Conservation (phyloP, 2,888 invertebrate genomes). For the Lepidochitona cinerea region DNA sequence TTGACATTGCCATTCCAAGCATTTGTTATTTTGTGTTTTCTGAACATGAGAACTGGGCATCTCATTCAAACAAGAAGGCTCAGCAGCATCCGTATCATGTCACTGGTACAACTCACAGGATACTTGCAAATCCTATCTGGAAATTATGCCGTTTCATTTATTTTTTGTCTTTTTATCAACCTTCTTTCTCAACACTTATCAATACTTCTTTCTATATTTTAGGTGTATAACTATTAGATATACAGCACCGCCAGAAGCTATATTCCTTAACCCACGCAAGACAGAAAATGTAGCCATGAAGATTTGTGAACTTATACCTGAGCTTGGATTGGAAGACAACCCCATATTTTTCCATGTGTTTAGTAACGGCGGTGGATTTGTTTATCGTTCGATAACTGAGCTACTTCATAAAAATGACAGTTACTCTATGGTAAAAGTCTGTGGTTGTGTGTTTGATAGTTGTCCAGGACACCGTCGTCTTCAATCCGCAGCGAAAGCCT, state of each 20-base stretch:
- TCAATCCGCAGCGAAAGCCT: slow-evolving; percentile 45
- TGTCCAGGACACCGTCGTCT: slow-evolving; percentile 75
- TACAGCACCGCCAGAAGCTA: slow-evolving; percentile 79
- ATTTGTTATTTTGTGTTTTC: no score
- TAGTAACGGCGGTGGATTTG: slow-evolving; percentile 83
- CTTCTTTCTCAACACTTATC: no score
- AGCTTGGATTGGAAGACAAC: slow-evolving; percentile 80
- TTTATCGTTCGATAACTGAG: slow-evolving; percentile 79
- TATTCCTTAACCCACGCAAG: slow-evolving; percentile 78
- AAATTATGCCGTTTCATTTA: no score
- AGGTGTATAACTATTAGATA: slow-evolving; percentile 82
- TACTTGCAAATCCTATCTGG: no score
- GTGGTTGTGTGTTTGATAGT: slow-evolving; percentile 77
- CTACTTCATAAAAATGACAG: slow-evolving; percentile 68
- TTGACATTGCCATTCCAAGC: no score
- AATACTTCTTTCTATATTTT: slow-evolving; percentile 46
- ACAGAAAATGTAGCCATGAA: slow-evolving; percentile 78
- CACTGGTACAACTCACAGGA: no score
- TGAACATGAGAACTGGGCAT: no score
- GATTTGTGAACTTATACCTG: slow-evolving; percentile 78
- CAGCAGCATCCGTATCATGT: no score
- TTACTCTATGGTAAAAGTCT: slow-evolving; percentile 37
- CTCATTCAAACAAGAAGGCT: no score
- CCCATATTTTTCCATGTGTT: slow-evolving; percentile 83
- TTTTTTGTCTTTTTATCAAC: no score